Evolutionary conservation across 2,797 vertebrate genomes (phyloP), one percentile per base, ranked within the genome.

Genomic region (Pseudochromis fuscus): DNA sequence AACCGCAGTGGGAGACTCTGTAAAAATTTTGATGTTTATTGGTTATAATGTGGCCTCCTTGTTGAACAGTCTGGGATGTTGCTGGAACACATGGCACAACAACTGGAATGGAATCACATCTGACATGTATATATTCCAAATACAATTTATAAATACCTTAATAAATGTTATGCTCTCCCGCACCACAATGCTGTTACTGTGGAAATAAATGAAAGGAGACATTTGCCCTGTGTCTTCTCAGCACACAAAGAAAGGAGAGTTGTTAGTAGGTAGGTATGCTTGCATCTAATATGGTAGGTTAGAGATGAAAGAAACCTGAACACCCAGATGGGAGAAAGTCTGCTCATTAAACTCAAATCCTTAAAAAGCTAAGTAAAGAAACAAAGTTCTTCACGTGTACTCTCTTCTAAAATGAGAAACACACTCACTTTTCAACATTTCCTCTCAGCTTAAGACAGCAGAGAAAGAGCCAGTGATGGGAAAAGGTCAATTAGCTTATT

Each of bases 401-500:
- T 46, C 66, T 76, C 56, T 67, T 76, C 56, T 67, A 77, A 86
- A 83, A 82, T 31, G 37, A 75, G 75, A 48, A 72, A 42, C 50
- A 10, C 71, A 21, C 53, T 71, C 68, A 40, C 73, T 74, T 70
- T 48, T 83, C 79, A 74, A 73, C 80, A 52, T 83, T 78, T 71
- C 72, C 51, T 70, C 67, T 67, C 65, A 69, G 77, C 61, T 58
- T 64, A 57, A 84, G 88, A 88, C 84, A 82, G 89, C 68, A 30
- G 72, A 53, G 75, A 76, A 82, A 78, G 69, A 79, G 83, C 73
- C 75, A 51, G 79, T 71, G 53, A 87, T 55, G 76, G 76, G 89
- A 91, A 93, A 94, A 94, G 94, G 93, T 94, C 91, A 94, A 89
- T 92, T 92, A 90, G 85, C 92, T 93, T 91, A 93, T 94, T 94